A percentile compares a stretch with the other conserved stretches of the same genome.
These are phyloP conservation scores for Eudasyphora cyanicolor DNA, from an alignment of 2,888 invertebrate genomes.

Conservation along the genomic window DNA sequence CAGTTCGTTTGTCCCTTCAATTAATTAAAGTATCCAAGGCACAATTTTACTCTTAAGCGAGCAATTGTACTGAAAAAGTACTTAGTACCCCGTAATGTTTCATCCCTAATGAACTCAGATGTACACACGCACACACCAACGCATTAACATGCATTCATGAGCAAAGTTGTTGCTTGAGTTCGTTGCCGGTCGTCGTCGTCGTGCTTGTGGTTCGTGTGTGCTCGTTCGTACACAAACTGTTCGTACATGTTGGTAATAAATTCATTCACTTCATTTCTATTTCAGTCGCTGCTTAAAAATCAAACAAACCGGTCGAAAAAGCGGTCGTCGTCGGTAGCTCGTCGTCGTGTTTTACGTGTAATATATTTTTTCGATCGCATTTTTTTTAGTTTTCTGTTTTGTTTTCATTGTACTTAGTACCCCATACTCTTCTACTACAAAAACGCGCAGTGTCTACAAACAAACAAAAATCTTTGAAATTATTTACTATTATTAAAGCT, in stretches of 20 bases:
- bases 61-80: no score
- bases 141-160: no score
- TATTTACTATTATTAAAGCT: slow-evolving; percentile 18
- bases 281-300: slow-evolving; percentile 59
- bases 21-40: no score
- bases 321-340: slow-evolving; percentile 33
- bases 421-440: background rate
- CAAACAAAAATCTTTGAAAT: background rate
- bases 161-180: background rate
- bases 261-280: slow-evolving; percentile 61
- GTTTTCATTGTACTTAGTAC: background rate
- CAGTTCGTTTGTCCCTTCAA: no score
- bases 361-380: background rate
- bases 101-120: no score
- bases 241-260: slow-evolving; percentile 56
- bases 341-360: slow-evolving; percentile 9
- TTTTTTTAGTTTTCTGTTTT: background rate
- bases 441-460: background rate
- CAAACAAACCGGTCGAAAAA: slow-evolving; percentile 45
- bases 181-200: background rate
- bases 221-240: slow-evolving; percentile 16
- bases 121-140: background rate
- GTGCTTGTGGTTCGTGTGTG: background rate
- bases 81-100: no score
- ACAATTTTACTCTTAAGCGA: no score